Percentiles rank a stretch among this genome's conserved stretches.
phyloP scores from a whole-genome alignment of 2,113 vertebrate genomes.

The Megaleporinus macrocephalus region DNA sequence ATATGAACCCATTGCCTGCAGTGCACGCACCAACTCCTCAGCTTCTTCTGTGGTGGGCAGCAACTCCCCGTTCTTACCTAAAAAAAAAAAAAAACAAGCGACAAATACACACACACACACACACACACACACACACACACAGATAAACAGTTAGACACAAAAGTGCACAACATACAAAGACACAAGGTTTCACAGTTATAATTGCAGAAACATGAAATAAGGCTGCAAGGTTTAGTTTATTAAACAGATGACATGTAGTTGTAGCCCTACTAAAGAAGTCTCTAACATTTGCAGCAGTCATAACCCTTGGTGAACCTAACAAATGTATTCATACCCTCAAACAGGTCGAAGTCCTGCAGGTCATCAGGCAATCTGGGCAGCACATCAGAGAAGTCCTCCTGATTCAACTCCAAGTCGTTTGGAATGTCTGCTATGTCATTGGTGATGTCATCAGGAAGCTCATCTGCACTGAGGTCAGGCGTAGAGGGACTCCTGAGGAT shows the following conservation, averaged over 20 bases:
- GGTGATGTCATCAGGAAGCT: conserved; percentile 97
- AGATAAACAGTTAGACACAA: too few species aligned
- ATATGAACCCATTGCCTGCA: conserved; percentile 92
- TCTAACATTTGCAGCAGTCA: background rate
- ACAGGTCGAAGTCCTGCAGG: conserved; percentile 98
- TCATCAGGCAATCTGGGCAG: conserved; percentile 94
- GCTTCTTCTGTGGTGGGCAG: conserved; percentile 98
- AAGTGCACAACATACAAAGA: too few species aligned
- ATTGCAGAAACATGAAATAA: too few species aligned
- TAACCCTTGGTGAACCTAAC: background rate
- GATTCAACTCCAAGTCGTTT: conserved; percentile 97
- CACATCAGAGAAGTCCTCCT: conserved; percentile 98
- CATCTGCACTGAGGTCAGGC: conserved; percentile 93
- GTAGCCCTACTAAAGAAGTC: background rate
- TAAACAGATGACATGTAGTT: background rate
- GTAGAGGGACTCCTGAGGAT: conserved; percentile 89
- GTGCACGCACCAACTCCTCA: conserved; percentile 94
- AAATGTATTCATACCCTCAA: conserved; percentile 88
- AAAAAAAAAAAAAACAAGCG: conserved; percentile 57
- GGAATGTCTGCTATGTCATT: conserved; percentile 99
- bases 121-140: conserved; percentile 2
- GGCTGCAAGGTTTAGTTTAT: background rate
- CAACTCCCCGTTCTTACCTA: conserved; percentile 97
- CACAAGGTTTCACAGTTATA: too few species aligned
- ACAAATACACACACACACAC: too few species aligned